These are phyloP conservation scores for Automeris io DNA, from an alignment of 2,888 invertebrate genomes.

Conservation along the genomic window DNA sequence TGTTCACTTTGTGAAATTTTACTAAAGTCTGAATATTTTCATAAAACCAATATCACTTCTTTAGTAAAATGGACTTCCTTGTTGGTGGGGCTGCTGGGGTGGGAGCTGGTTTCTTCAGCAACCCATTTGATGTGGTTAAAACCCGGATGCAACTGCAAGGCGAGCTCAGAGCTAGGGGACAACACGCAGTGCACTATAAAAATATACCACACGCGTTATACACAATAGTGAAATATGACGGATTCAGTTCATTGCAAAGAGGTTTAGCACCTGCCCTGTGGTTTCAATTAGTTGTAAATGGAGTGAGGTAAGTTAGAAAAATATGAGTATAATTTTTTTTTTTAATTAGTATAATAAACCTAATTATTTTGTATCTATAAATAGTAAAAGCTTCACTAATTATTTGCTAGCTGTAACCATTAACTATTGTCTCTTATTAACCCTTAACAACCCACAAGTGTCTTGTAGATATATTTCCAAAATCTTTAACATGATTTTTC, in stretches of 20 bases:
- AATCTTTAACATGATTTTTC: too few species aligned
- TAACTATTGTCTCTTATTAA: too few species aligned
- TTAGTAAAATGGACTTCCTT: constrained; percentile 80
- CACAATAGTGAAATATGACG: constrained; percentile 85
- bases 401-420: too few species aligned
- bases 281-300: constrained; percentile 84
- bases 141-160: constrained; percentile 92
- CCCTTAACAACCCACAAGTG: too few species aligned
- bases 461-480: too few species aligned
- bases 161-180: constrained; percentile 83
- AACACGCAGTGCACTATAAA: constrained; percentile 78
- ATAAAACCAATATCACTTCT: constrained; percentile 4
- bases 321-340: too few species aligned
- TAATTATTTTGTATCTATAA: too few species aligned
- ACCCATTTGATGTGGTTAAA: constrained; percentile 93
- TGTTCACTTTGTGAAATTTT: not conserved
- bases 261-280: constrained; percentile 89
- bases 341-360: too few species aligned
- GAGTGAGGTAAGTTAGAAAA: constrained; percentile 72
- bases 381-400: too few species aligned
- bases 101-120: constrained; percentile 89
- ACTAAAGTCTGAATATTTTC: constrained; percentile 1
- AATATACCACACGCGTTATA: constrained; percentile 89
- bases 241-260: constrained; percentile 83
- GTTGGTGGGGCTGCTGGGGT: constrained; percentile 86